A percentile compares a stretch with the other conserved stretches of the same genome.
These are phyloP conservation scores for Tridacna crocea DNA, from an alignment of 2,888 invertebrate species.

Conservation along the genomic window DNA sequence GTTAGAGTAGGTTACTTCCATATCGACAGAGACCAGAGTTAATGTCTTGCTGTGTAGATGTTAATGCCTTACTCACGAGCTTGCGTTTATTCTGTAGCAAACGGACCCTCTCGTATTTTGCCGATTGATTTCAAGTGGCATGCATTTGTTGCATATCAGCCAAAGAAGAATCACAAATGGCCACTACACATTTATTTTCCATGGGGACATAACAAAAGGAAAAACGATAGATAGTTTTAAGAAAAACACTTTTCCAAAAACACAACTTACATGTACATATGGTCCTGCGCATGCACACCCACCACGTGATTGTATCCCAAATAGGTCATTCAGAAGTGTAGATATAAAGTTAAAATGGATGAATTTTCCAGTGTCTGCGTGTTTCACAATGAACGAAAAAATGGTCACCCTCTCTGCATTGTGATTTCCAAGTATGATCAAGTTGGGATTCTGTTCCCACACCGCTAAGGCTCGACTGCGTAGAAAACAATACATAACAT, in stretches of 20 bases:
- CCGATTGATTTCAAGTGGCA: too few relatives aligned
- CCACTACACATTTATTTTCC: too few relatives aligned
- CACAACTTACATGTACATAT: slow-evolving; percentile 64
- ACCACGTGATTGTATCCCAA: slow-evolving; percentile 74
- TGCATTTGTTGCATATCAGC: too few relatives aligned
- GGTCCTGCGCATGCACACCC: slow-evolving; percentile 78
- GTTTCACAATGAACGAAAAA: slow-evolving; percentile 93
- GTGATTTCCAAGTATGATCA: slow-evolving; percentile 88
- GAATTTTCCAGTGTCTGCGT: slow-evolving; percentile 86
- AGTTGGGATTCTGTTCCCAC: slow-evolving; percentile 83
- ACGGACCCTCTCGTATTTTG: too few relatives aligned
- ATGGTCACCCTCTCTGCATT: slow-evolving; percentile 88
- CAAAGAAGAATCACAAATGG: too few relatives aligned
- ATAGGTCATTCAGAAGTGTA: slow-evolving; percentile 72
- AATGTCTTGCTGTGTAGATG: not conserved
- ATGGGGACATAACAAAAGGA: too few relatives aligned
- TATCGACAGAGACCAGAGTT: not conserved
- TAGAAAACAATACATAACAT: too few relatives aligned
- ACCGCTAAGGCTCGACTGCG: slow-evolving; percentile 56
- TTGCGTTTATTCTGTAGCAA: not conserved
- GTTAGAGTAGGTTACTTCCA: not conserved
- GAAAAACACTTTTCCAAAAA: not conserved
- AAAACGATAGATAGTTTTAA: too few relatives aligned
- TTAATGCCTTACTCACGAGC: not conserved
- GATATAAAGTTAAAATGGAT: slow-evolving; percentile 74